Evolutionary conservation across 1,140 invertebrate species (phyloP).

Genomic region (Rhagoletis zephyria): DNA sequence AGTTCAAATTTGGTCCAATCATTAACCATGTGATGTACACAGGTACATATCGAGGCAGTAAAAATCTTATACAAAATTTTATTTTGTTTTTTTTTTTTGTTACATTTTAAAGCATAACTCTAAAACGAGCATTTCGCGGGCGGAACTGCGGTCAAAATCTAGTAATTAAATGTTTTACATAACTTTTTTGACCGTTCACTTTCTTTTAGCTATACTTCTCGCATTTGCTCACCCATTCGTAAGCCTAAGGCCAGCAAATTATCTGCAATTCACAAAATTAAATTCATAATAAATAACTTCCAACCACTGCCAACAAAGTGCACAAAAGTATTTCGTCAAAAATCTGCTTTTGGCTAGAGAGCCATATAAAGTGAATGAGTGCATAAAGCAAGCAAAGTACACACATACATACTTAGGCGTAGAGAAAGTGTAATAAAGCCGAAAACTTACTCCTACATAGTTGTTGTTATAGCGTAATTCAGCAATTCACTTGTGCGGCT

Average conservation of each 20-base stretch:
- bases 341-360: background rate
- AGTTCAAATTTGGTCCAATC: too few species aligned
- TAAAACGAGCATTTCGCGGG: too few species aligned
- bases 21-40: too few species aligned
- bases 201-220: background rate
- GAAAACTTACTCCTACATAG: background rate
- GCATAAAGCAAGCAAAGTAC: background rate
- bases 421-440: slow-evolving; percentile 38
- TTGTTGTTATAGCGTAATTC: background rate
- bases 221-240: background rate
- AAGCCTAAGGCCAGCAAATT: background rate
- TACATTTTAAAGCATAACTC: too few species aligned
- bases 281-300: slow-evolving; percentile 51
- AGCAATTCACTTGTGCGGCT: slow-evolving; percentile 29
- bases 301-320: background rate
- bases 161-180: too few species aligned
- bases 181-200: too few species aligned
- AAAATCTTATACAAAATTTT: too few species aligned
- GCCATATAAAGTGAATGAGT: background rate
- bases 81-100: too few species aligned
- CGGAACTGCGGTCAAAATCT: too few species aligned
- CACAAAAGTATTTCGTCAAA: slow-evolving; percentile 24
- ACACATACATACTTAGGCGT: background rate
- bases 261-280: slow-evolving; percentile 8
- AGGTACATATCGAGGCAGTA: too few species aligned